These are phyloP conservation scores for Pelagia noctiluca DNA, from an alignment of 30 jellyfish, hydroid and myxozoan genomes.

Conservation along the genomic window DNA sequence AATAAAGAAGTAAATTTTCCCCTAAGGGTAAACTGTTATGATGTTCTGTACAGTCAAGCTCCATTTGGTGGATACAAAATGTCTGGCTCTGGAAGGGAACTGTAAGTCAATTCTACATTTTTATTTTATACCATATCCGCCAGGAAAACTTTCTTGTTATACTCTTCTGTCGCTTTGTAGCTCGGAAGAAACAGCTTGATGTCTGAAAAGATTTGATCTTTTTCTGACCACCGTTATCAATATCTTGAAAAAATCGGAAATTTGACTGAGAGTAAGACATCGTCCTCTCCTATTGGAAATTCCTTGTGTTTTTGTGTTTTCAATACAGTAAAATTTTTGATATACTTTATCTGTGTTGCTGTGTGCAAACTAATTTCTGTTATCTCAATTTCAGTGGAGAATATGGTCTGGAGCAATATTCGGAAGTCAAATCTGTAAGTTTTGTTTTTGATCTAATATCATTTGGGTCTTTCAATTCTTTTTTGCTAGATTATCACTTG, in stretches of 20 bases:
- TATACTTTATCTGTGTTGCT: background rate
- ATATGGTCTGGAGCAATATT: conserved; percentile 92
- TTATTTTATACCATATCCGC: too few species aligned
- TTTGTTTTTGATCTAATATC: background rate
- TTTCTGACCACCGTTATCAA: background rate
- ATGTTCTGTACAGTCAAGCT: conserved; percentile 75
- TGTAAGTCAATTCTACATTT: conserved; percentile 71
- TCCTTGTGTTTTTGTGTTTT: background rate
- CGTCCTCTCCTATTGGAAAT: too few species aligned
- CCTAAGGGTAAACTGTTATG: conserved; percentile 91
- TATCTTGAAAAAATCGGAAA: background rate
- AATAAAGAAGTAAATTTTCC: too few species aligned
- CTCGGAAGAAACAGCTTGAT: too few species aligned
- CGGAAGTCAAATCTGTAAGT: conserved; percentile 96
- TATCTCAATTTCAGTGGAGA: conserved; percentile 80
- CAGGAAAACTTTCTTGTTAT: too few species aligned
- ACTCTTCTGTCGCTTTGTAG: too few species aligned
- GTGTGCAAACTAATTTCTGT: background rate
- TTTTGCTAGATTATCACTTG: too few species aligned
- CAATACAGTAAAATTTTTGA: too few species aligned
- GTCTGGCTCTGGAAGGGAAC: conserved; percentile 98
- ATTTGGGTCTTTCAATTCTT: background rate
- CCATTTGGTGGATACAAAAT: conserved; percentile 99
- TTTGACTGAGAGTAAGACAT: too few species aligned
- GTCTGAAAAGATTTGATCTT: background rate